Conservation (phyloP, 2,113 vertebrate species). For the Xiphophorus hellerii region DNA sequence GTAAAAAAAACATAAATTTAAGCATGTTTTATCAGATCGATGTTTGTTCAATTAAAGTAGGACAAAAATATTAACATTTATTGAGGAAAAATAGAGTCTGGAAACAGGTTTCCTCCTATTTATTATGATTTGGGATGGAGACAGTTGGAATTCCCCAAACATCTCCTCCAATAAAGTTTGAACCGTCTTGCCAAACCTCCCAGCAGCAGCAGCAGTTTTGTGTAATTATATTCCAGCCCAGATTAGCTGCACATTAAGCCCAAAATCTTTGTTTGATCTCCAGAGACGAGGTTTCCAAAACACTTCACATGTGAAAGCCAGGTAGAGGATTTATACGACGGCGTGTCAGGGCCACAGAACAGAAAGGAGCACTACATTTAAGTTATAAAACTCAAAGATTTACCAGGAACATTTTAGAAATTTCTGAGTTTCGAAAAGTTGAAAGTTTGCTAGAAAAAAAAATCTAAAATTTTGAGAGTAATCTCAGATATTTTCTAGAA, state of each 20-base stretch:
- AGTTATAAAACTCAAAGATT: too few relatives aligned
- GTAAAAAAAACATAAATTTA: background rate
- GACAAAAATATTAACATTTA: background rate
- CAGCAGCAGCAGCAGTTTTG: background rate
- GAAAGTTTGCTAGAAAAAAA: too few relatives aligned
- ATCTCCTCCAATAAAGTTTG: background rate
- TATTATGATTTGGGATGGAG: background rate
- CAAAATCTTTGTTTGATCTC: background rate
- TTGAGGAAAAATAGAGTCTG: background rate
- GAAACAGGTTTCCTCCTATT: background rate
- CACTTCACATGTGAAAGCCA: background rate
- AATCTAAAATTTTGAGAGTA: too few relatives aligned
- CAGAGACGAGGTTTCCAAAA: background rate
- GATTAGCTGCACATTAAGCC: slow-evolving; percentile 1
- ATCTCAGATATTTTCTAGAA: too few relatives aligned
- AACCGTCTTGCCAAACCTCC: background rate
- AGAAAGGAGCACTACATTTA: too few relatives aligned
- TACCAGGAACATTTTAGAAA: too few relatives aligned
- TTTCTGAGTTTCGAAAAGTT: too few relatives aligned
- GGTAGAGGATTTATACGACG: background rate
- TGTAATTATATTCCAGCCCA: slow-evolving; percentile 6
- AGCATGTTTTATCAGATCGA: background rate
- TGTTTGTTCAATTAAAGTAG: background rate
- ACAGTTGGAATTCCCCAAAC: slow-evolving; percentile 2
- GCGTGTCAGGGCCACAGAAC: too few relatives aligned